Conservation (phyloP, 2,797 vertebrate genomes). For the Hippocampus kuda region DNA sequence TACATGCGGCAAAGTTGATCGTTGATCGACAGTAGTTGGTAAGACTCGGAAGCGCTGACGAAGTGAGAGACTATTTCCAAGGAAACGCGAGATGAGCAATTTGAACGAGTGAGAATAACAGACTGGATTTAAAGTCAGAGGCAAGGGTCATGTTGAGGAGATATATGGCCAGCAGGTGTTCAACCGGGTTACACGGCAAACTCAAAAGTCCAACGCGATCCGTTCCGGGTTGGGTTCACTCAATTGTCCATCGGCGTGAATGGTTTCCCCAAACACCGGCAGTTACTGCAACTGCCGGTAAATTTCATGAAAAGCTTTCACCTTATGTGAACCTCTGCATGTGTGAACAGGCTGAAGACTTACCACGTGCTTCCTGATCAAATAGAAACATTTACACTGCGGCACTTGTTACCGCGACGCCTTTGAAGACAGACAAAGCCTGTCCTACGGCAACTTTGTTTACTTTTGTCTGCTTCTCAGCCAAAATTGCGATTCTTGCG, state of each 20-base stretch:
- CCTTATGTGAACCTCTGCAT: neutral
- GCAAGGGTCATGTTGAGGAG: conserved; percentile 16
- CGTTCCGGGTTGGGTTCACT: neutral
- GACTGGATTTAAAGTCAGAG: conserved; percentile 22
- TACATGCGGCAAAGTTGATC: conserved; percentile 12
- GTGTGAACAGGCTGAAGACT: neutral
- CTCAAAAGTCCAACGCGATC: neutral
- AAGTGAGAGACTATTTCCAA: conserved; percentile 27
- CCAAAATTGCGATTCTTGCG: no score
- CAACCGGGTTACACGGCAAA: neutral
- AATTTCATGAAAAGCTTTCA: neutral
- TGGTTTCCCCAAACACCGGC: no score
- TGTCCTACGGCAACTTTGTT: neutral
- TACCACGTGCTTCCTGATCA: neutral
- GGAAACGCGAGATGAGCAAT: conserved; percentile 35
- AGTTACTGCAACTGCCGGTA: neutral
- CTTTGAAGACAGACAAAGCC: neutral
- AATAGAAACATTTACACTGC: neutral
- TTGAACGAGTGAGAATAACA: conserved; percentile 30
- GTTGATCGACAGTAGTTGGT: conserved; percentile 7
- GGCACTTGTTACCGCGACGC: neutral
- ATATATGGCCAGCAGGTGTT: conserved; percentile 23
- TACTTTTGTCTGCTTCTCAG: neutral
- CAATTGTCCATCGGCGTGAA: neutral
- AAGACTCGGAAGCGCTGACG: conserved; percentile 15